Percentiles rank a stretch among this genome's conserved stretches.
Evolutionary conservation across 1,140 invertebrate species (phyloP).

Genomic region (Drosophila pseudoananassae): DNA sequence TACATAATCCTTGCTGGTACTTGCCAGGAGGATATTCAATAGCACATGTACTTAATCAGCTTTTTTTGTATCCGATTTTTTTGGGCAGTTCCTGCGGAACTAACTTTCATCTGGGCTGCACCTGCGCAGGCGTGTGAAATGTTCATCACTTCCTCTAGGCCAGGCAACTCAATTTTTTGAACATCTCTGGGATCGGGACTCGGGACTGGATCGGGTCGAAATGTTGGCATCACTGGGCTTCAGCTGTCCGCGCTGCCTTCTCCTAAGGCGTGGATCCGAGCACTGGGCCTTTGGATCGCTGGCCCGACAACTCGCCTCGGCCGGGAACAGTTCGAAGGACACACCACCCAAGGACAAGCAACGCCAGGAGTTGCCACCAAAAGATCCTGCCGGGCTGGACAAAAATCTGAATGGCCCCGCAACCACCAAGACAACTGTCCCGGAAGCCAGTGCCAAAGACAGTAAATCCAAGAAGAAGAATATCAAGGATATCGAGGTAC

Average conservation of each 20-base stretch:
- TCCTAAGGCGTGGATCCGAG: constrained; percentile 22
- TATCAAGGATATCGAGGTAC: constrained; percentile 48
- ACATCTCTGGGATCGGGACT: constrained; percentile 17
- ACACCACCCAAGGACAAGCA: not conserved
- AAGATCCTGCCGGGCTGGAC: constrained; percentile 14
- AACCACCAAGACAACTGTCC: not conserved
- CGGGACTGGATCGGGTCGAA: not conserved
- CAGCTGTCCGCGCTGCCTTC: constrained; percentile 89
- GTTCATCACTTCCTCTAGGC: constrained; percentile 50
- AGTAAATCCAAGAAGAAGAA: constrained; percentile 13
- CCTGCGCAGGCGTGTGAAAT: constrained; percentile 71
- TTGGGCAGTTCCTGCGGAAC: constrained; percentile 73
- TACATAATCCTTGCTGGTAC: constrained; percentile 45
- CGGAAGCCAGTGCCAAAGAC: constrained; percentile 1
- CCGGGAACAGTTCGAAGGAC: constrained; percentile 20
- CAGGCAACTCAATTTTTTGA: constrained; percentile 26
- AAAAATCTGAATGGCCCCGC: not conserved
- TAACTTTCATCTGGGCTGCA: constrained; percentile 59
- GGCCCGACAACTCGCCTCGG: constrained; percentile 21
- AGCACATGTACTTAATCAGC: constrained; percentile 37
- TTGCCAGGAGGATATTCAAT: constrained; percentile 59
- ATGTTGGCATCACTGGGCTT: constrained; percentile 90
- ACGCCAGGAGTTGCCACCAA: not conserved
- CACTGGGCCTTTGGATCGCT: constrained; percentile 12
- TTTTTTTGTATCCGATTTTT: constrained; percentile 57